Evolutionary conservation across 1,140 invertebrate genomes (phyloP), one percentile per base, ranked within the genome.

Genomic region (Meloidogyne hapla): DNA sequence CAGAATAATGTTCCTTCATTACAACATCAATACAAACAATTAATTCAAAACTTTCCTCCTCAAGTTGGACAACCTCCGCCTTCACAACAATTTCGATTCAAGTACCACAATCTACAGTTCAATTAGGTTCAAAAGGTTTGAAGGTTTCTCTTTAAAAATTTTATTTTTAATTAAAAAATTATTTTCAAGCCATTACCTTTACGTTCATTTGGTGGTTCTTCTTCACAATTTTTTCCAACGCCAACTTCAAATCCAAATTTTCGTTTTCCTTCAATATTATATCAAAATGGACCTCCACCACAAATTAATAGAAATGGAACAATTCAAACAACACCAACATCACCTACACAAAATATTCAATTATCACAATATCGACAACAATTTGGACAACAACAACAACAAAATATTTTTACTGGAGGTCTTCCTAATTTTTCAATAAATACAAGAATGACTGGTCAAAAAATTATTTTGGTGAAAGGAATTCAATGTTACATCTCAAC

Each of bases 11-110:
- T 25, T 33, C 21, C 65, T 33, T 15, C 65, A 8, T 67, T 18
- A 25, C 65, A 67, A 67, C 28, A 42, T 42, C 28, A 67, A 67
- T 42, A 67, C 18, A n/a, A 67, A 67, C 65, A 33, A 42, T 42
- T 42, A 67, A 18, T 38, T 21, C 65, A 67, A 25, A n/a, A 5
- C 21, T n/a, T 33, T 42, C 65, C 65, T 8, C 18, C 65, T 18
- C 25, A 26, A n/a, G 18, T 65, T 42, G 21, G 65, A 8, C 65
- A 42, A 21, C 18, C 8, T 8, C 65, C 65, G 18, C 65, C 65
- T 33, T 21, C 65, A 21, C 65, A 23, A 67, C 65, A 67, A 42
- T 67, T 67, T 42, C 71, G 56, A n/a, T n/a, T 42, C 28, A 63
- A 63, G n/a, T n/a, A n/a, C n/a, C n/a, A 15, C 64, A 65, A 26